phyloP scores from a whole-genome alignment of 2,888 invertebrate genomes.

The Meteorus cinctellus region DNA sequence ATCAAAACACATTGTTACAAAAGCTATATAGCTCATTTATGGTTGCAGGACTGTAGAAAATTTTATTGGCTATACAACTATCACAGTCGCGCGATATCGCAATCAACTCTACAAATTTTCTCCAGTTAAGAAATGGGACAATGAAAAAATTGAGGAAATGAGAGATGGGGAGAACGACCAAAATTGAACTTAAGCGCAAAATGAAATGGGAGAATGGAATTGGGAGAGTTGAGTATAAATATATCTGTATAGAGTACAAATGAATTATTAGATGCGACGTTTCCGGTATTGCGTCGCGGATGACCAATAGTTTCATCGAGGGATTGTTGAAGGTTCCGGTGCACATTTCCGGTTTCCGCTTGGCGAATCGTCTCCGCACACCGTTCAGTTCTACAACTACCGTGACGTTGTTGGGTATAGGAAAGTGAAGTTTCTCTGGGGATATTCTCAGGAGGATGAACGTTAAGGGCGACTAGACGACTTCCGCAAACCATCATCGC shows the following conservation, averaged over 20 bases:
- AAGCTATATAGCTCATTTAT: no score
- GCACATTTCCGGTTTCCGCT: slow-evolving; percentile 74
- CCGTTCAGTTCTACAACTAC: slow-evolving; percentile 29
- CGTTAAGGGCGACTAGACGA: slow-evolving; percentile 47
- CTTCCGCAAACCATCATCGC: slow-evolving; percentile 46
- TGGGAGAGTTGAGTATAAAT: slow-evolving; percentile 11
- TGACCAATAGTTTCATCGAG: slow-evolving; percentile 74
- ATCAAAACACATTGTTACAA: no score
- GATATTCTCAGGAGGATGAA: slow-evolving; percentile 50
- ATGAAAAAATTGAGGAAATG: not conserved
- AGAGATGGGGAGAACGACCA: slow-evolving; percentile 27
- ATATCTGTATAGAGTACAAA: slow-evolving; percentile 53
- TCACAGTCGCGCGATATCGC: no score
- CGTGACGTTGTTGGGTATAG: slow-evolving; percentile 11
- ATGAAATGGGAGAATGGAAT: slow-evolving; percentile 35
- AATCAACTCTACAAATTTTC: no score
- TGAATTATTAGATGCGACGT: slow-evolving; percentile 73
- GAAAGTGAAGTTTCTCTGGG: slow-evolving; percentile 52
- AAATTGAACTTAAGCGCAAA: slow-evolving; percentile 8
- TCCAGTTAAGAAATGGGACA: no score
- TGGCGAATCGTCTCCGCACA: slow-evolving; percentile 59
- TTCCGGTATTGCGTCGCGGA: slow-evolving; percentile 73
- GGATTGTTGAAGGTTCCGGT: slow-evolving; percentile 74
- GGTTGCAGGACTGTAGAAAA: no score
- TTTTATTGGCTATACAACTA: no score